Evolutionary conservation across 2,797 vertebrate genomes (phyloP), one percentile per base, ranked within the genome.

Genomic region (Sebastes melanostomus): DNA sequence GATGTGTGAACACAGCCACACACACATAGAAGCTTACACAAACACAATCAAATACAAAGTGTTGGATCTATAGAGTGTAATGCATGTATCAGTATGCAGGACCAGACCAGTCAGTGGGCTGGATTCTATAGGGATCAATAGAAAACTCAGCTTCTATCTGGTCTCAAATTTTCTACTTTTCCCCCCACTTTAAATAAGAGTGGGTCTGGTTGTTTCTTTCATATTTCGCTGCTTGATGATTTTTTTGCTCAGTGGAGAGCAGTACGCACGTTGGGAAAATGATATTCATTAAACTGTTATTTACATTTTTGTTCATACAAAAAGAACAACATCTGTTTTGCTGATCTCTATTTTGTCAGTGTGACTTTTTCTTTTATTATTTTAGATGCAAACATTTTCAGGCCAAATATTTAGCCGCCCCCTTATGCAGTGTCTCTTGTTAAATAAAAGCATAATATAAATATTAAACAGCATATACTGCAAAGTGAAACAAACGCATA

Each of bases 21-120:
- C 42, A 74, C 27, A 77, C 85, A 84, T 13, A 74, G 52, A 76
- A 72, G 72, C 52, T 24, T 61, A 54, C 13, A 85, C 78, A 84
- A 74, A 86, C 69, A 87, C 75, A 95, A 89, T 91, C 93, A 91
- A 86, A 94, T 27, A 88, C 85, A 90, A 69, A 89, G 77, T 77
- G 91, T 12, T 92, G 85, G 75, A 93, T 77, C 90, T 72, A 63
- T 94, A 89, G 87, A 91, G 88, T 84, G 88, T 83, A 94, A 94
- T 94, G 83, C 92, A 89, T 86, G 75, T 70, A 92, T 94, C 94
- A 92, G 89, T 92, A 94, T 93, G 88, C 93, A 92, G 84, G 85
- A 70, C 73, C 89, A 90, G 88, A 76, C 75, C 75, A 77, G 75
- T 65, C 75, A 60, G 77, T 78, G 60, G 59, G 72, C 32, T 77